Percentiles rank a stretch among this genome's conserved stretches.
Evolutionary conservation across 2,113 vertebrate species (phyloP).

Genomic region (Dromiciops gliroides): DNA sequence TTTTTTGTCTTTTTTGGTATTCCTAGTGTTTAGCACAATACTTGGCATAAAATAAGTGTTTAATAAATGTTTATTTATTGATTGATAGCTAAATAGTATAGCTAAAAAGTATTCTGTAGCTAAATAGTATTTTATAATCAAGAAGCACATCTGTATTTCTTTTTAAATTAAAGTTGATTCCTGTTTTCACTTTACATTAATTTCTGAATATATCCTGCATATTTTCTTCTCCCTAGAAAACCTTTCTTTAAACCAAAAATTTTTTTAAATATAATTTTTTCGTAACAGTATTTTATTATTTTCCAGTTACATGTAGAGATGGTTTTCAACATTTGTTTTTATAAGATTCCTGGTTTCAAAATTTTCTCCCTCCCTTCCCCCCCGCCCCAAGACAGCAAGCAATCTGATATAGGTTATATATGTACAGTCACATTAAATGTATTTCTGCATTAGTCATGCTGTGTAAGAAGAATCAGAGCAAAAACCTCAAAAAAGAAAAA

Average conservation of each 20-base stretch:
- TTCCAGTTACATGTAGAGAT: too few species aligned
- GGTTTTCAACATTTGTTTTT: too few species aligned
- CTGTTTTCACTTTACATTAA: background rate
- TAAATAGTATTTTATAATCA: background rate
- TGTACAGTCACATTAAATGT: too few species aligned
- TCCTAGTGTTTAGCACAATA: slow-evolving; percentile 2
- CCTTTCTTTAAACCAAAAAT: background rate
- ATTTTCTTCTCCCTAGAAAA: background rate
- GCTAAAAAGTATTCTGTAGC: too few species aligned
- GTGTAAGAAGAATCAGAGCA: too few species aligned
- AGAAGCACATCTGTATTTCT: background rate
- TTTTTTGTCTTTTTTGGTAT: slow-evolving; percentile 30
- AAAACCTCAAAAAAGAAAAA: too few species aligned
- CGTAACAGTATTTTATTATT: too few species aligned
- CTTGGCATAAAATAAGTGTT: slow-evolving; percentile 32
- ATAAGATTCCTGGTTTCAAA: too few species aligned
- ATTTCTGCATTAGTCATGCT: too few species aligned
- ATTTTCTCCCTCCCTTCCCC: too few species aligned
- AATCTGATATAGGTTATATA: too few species aligned
- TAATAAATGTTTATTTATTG: slow-evolving; percentile 32
- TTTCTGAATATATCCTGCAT: background rate
- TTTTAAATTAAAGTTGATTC: background rate
- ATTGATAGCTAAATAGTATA: background rate
- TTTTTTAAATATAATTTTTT: background rate
- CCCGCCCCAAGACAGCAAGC: too few species aligned